These are phyloP conservation scores for Cylindroiulus punctatus DNA, from an alignment of 2,888 invertebrate genomes.

Conservation along the genomic window DNA sequence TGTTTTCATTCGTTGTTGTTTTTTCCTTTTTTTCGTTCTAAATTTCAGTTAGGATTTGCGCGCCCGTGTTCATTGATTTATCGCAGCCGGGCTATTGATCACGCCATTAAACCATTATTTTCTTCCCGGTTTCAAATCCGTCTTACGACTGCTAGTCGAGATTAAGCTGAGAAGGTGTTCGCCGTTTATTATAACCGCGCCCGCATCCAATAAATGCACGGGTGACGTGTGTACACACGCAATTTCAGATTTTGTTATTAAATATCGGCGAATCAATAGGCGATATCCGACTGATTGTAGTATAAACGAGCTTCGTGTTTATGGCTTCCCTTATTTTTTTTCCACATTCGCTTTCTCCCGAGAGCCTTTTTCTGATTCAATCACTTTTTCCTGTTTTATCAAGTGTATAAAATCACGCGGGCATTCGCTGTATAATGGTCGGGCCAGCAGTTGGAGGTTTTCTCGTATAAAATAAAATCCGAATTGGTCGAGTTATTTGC, in stretches of 20 bases:
- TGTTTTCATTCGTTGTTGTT: background rate
- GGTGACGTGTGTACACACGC: conserved; percentile 32
- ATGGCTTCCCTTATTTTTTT: conserved; percentile 15
- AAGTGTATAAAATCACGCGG: background rate
- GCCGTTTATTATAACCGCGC: background rate
- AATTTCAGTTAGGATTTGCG: conserved; percentile 7
- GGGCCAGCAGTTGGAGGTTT: background rate
- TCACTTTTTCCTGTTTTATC: conserved; percentile 21
- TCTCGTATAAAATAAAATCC: background rate
- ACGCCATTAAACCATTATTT: conserved; percentile 32
- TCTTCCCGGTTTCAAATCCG: background rate
- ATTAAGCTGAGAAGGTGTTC: background rate
- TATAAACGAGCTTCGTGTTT: conserved; percentile 27
- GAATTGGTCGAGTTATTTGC: conserved; percentile 16
- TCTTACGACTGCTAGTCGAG: background rate
- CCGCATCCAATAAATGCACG: background rate
- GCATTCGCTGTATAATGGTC: background rate
- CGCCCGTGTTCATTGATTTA: background rate
- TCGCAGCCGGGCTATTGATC: background rate
- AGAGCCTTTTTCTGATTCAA: conserved; percentile 18
- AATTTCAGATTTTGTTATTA: conserved; percentile 32
- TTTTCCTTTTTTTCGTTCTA: background rate
- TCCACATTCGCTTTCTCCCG: conserved; percentile 32
- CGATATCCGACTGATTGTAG: conserved; percentile 25
- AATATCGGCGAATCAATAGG: conserved; percentile 4